Evolutionary conservation across 2,797 vertebrate species (phyloP), one percentile per base, ranked within the genome.

Genomic region (Synaphobranchus kaupii): DNA sequence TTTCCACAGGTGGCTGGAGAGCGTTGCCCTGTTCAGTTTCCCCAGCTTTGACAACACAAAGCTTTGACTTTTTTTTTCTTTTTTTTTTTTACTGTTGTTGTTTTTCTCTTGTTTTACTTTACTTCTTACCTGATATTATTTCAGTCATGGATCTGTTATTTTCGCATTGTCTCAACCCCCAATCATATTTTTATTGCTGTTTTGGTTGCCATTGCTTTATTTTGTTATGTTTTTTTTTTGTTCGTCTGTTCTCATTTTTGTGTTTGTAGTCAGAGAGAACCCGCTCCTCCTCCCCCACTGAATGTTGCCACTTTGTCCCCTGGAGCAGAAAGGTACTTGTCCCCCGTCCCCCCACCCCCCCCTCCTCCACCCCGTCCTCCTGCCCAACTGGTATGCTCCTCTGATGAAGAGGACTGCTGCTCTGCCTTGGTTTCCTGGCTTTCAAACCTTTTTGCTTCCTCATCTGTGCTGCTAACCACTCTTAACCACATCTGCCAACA

Each of bases 281-380:
- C 95, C 97, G 97, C 95, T 97, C 97, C 95, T 96, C 97, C 95
- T 97, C 97, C 95, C 97, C 97, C 93, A 93, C 96, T 96, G 96
- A 98, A 94, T 98, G 98, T 98, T 99, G 98, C 96, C 97, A 97
- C 97, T 97, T 99, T 97, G 95, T 97, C 95, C 98, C 97, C 90
- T 99, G 98, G 98, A 99, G 96, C 95, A 98, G 97, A 99, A 99
- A 99, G 99, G 99, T 87, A 85, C 84, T 87, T 84, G 12, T 12
- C 78, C 22, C 31, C 28, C 86, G 8, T 48, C 84, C 17, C 76
- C 25, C 17, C 4, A 34, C 1, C 39, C 78, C 22, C 31, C 28
- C 82, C 4, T 47, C 17, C 76, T 25, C 17, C 4, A 34, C 1
- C 66, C 68, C n/a, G 39, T 50, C 47, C 73, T 50, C 78, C 78